These are phyloP conservation scores for Prunella himalayana DNA, from an alignment of 2,113 vertebrate species.

Conservation along the genomic window DNA sequence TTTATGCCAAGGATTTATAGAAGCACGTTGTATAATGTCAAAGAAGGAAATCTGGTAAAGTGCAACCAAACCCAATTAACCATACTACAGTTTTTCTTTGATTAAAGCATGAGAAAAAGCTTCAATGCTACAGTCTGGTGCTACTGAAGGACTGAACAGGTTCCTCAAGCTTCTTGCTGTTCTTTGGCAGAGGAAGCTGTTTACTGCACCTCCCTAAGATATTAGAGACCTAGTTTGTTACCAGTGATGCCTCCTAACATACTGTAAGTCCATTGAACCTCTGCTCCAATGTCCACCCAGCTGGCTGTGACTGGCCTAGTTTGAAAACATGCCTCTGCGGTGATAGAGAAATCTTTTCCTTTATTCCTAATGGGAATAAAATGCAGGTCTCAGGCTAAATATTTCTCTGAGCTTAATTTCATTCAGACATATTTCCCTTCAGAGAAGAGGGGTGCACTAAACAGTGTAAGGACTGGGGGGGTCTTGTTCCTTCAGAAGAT, in stretches of 20 bases:
- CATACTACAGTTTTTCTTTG: neutral
- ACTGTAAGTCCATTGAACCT: neutral
- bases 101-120: neutral
- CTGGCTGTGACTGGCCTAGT: neutral
- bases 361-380: neutral
- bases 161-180: neutral
- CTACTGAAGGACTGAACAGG: neutral
- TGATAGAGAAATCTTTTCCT: neutral
- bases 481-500: neutral
- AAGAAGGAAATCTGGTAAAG: neutral
- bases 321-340: neutral
- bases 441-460: neutral
- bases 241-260: neutral
- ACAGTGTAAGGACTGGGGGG: neutral
- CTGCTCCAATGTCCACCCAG: neutral
- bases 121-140: rapidly evolving
- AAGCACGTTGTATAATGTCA: neutral
- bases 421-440: neutral
- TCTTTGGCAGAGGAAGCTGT: neutral
- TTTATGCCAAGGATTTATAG: neutral
- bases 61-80: neutral
- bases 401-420: neutral
- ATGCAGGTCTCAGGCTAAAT: neutral
- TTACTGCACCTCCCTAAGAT: neutral
- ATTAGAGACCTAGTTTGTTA: neutral